Conservation (phyloP, 2,797 vertebrate species). For the Tolypeutes matacus region DNA sequence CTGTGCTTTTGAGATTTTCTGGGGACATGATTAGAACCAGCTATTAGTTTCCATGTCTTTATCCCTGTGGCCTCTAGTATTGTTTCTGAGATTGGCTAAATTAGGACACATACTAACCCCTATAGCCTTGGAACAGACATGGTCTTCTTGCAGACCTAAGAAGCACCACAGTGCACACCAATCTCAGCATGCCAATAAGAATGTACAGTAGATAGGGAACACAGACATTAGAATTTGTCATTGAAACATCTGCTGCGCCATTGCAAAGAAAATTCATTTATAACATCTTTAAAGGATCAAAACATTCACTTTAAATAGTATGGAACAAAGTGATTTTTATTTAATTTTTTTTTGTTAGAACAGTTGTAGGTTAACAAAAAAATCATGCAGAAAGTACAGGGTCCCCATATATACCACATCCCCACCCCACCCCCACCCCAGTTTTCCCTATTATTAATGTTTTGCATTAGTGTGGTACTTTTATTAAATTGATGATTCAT, state of each 20-base stretch:
- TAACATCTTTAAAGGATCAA: slow-evolving; percentile 1
- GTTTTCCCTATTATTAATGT: too few species aligned
- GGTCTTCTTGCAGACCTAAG: background rate
- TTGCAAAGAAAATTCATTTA: slow-evolving; percentile 27
- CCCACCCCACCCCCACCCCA: too few species aligned
- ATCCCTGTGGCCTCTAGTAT: background rate
- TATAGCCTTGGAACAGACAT: background rate
- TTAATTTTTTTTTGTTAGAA: too few species aligned
- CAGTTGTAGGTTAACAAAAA: too few species aligned
- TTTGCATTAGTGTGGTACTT: too few species aligned
- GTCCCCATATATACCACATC: too few species aligned
- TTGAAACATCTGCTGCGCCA: background rate
- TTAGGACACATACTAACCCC: background rate
- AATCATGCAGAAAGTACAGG: too few species aligned
- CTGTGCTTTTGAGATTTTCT: slow-evolving; percentile 29
- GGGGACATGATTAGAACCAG: background rate
- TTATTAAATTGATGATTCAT: too few species aligned
- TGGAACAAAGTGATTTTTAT: background rate
- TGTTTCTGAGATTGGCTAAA: background rate
- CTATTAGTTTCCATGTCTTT: background rate
- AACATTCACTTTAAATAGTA: background rate
- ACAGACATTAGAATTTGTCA: background rate
- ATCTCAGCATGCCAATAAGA: background rate
- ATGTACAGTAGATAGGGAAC: background rate
- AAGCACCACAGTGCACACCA: background rate